Evolutionary conservation across 2,797 vertebrate species (phyloP), one percentile per base, ranked within the genome.

Genomic region (Petrocephalus schoutedeni): DNA sequence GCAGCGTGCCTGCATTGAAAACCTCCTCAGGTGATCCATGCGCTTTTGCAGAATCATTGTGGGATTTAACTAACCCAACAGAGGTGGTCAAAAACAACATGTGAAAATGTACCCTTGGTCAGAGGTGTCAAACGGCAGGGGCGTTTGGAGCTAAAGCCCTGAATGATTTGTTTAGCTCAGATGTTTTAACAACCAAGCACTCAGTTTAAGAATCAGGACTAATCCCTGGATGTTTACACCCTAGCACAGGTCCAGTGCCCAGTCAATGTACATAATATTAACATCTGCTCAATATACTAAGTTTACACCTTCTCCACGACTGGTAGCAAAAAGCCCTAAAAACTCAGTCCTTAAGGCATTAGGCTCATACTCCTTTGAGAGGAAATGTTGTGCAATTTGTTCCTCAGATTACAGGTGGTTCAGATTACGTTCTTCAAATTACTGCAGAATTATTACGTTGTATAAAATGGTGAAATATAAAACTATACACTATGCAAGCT

Each of bases 1-100:
- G 23, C 98, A 99, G 91, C 96, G 98, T 87, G 95, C 96, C 88
- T 96, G 96, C 94, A 97, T 99, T 2, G 98, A 99, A 93, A 99
- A 99, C 92, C 94, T 98, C 89, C 94, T 99, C 94, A 97, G 98
- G 98, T 98, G 91, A 28, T 91, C 8, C 32, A 45, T 64, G 2
- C n/a, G 2, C 10, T 57, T 57, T 57, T 14, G 56, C 9, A 12
- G 56, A 57, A 57, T 12, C 16, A 2, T 19, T 28, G 28, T 28
- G 28, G 28, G 28, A 28, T 28, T 28, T 28, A 28, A 28, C 28
- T 28, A 28, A 28, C 28, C 28, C 28, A 28, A 28, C 28, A 28
- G 28, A 28, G 28, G 28, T 28, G 28, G 28, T 28, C 28, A 28
- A 28, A 28, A 28, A 28, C 28, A 28, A 28, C 28, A 28, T 28